phyloP scores from a whole-genome alignment of 2,113 vertebrate genomes.

The Rhipidura dahli region DNA sequence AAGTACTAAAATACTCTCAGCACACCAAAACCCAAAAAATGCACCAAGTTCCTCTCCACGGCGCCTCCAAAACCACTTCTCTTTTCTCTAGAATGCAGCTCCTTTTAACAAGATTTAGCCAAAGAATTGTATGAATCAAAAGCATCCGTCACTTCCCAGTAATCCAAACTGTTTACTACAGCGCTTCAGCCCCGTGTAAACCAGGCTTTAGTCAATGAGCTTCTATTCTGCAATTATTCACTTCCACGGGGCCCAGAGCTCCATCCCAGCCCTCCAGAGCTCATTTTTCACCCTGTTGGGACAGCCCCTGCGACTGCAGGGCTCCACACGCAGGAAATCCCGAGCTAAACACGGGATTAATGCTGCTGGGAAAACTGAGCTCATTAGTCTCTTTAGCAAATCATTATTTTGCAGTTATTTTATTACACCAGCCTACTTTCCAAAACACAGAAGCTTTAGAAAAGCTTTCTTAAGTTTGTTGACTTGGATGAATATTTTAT shows the following conservation, averaged over 20 bases:
- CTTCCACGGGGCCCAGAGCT: background rate
- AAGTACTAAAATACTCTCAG: background rate
- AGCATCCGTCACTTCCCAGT: background rate
- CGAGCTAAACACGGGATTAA: background rate
- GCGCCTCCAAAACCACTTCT: background rate
- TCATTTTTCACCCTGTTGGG: background rate
- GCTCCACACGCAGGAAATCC: background rate
- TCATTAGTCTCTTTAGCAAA: slow-evolving; percentile 50
- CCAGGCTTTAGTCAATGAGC: background rate
- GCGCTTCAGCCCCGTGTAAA: background rate
- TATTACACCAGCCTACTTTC: background rate
- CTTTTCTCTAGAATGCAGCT: background rate
- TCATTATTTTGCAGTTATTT: slow-evolving; percentile 48
- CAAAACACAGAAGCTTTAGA: background rate
- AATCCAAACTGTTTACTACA: slow-evolving; percentile 33
- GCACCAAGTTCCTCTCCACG: background rate
- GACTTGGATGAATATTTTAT: background rate
- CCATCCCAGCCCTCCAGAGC: background rate
- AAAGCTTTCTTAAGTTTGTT: background rate
- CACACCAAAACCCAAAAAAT: background rate
- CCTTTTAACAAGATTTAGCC: background rate
- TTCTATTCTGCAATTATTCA: background rate
- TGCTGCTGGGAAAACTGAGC: slow-evolving; percentile 5
- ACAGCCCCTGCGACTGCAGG: background rate
- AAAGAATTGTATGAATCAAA: background rate